Percentiles rank a stretch among this genome's conserved stretches.
Conservation (phyloP, 2,797 vertebrate genomes). For the Vipera ursinii region DNA sequence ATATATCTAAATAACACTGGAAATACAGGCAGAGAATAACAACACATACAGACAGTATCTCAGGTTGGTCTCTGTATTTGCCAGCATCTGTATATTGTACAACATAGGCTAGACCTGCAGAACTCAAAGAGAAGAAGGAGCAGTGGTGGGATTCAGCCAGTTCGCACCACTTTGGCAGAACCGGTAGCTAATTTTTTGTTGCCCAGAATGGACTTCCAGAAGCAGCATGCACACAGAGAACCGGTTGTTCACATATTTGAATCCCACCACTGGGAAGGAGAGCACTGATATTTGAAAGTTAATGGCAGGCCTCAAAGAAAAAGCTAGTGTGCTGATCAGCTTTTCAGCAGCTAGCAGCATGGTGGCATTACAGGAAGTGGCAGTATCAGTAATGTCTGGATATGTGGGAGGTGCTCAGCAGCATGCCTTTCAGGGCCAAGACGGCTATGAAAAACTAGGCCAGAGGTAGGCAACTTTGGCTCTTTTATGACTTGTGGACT, state of each 20-base stretch:
- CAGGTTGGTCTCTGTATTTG: neutral
- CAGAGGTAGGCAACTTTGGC: too few relatives aligned
- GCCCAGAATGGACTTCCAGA: too few relatives aligned
- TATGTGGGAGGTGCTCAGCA: neutral
- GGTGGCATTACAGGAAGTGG: neutral
- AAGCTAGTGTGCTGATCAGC: neutral
- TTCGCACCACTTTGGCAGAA: too few relatives aligned
- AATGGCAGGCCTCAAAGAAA: neutral
- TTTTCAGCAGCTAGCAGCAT: neutral
- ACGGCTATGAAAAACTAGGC: neutral
- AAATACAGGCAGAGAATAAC: too few relatives aligned
- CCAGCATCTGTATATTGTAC: neutral
- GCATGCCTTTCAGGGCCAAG: neutral
- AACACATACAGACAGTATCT: neutral
- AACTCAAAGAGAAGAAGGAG: neutral
- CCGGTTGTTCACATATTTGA: too few relatives aligned
- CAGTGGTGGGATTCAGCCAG: too few relatives aligned
- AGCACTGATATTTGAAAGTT: neutral
- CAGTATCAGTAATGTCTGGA: neutral
- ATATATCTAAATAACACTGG: too few relatives aligned
- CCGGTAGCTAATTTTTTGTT: too few relatives aligned
- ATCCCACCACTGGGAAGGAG: neutral
- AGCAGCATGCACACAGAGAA: too few relatives aligned
- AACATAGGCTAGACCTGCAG: neutral
- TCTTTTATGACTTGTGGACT: too few relatives aligned